Base-by-base conservation (phyloP, 2,888 invertebrate species). In the Tipula confusa region DNA sequence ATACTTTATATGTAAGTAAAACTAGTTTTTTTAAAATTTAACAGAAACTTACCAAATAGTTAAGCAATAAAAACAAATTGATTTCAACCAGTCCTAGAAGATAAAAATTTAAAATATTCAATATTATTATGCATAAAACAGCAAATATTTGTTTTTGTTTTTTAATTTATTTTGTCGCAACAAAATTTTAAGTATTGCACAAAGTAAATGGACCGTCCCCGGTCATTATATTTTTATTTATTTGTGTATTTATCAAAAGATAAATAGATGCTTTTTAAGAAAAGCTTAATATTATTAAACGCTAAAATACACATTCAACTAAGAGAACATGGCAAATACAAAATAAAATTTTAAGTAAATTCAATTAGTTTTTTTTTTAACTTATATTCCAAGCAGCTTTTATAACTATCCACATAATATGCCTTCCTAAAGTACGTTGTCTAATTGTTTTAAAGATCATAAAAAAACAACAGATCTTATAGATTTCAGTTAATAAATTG, bases 11-110 rank as follows among this genome's bases (percentile, higher is more conserved):
- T n/a, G n/a, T n/a, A 31, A 43, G 9, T 64, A 64, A 64, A 64
- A 64, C 64, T 24, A 24, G 64, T 64, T 64, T 24, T n/a, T n/a
- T 64, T 24, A 24, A 64, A 24, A 9, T 24, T 24, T 64, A 24
- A 64, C 18, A 24, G 18, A 2, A 9, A 64, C 64, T 64, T 64
- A 64, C 64, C 64, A 64, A 64, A 64, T 64, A 64, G 11, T 64
- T 64, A 11, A 64, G 1, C 43, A 43, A 2, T 64, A 24, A 64
- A 24, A 64, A 24, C 9, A 24, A 64, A 11, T 1, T 64, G 64
- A 64, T 64, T 64, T 24, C 9, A 64, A 64, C 64, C 64, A 64
- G 64, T 64, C 64, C 64, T 64, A 64, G 64, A 64, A 64, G 64
- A 64, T 3, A 64, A 18, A 24, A 64, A 24, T 38, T 38, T n/a